These are phyloP conservation scores for Xerus inauris DNA, from an alignment of 2,113 vertebrate species.

Conservation along the genomic window DNA sequence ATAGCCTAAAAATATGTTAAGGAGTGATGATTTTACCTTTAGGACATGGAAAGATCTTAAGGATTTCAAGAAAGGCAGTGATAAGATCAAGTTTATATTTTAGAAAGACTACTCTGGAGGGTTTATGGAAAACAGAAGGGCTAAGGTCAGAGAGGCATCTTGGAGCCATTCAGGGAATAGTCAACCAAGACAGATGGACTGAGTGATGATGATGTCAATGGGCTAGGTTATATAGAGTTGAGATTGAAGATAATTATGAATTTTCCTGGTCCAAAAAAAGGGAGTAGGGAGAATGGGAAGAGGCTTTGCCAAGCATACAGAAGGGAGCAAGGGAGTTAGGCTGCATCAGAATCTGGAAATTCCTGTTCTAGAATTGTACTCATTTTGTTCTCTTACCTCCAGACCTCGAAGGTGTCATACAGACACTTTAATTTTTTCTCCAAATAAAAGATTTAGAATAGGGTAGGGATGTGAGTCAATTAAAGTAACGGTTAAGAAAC, in stretches of 20 bases:
- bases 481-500: not conserved
- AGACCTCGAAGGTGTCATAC: not conserved
- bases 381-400: not conserved
- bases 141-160: not conserved
- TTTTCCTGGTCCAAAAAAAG: not conserved
- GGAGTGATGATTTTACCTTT: not conserved
- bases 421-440: not conserved
- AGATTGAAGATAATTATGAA: slow-evolving; percentile 14
- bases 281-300: not conserved
- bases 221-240: slow-evolving; percentile 15
- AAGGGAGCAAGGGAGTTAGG: not conserved
- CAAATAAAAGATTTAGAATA: slow-evolving; percentile 44
- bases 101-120: not conserved
- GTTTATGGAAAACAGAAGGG: not conserved
- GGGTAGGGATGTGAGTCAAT: not conserved
- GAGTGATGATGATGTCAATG: not conserved
- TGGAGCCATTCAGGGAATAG: not conserved
- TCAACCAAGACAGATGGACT: not conserved
- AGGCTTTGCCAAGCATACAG: not conserved
- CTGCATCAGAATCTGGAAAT: not conserved
- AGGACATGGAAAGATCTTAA: not conserved
- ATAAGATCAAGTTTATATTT: slow-evolving; percentile 47
- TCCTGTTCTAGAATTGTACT: not conserved
- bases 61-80: slow-evolving; percentile 46
- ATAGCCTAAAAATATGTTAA: not conserved